Conservation (phyloP, 2,888 invertebrate genomes). For the Lepidocyrtinus sp. region DNA sequence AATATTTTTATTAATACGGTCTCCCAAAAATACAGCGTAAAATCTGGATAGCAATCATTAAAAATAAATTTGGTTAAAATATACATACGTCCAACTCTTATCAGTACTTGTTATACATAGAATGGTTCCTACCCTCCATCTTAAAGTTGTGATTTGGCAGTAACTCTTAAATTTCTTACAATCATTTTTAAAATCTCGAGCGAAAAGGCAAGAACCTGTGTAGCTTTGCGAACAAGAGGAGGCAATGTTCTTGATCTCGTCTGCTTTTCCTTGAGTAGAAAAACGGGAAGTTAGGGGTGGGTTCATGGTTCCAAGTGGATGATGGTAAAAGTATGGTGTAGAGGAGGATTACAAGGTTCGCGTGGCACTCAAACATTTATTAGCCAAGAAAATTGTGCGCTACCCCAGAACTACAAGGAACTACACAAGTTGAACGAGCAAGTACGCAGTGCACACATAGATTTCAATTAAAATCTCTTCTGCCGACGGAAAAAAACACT, state of each 20-base stretch:
- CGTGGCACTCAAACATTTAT: constrained; percentile 55
- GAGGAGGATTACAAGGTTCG: constrained; percentile 52
- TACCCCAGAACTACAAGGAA: background rate
- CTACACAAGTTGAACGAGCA: background rate
- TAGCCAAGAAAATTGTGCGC: constrained; percentile 17
- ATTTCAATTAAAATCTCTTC: constrained; percentile 58
- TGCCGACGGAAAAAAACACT: background rate
- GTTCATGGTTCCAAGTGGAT: constrained; percentile 61
- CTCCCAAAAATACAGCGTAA: too few relatives aligned
- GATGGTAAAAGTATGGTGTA: constrained; percentile 48
- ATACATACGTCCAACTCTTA: too few relatives aligned
- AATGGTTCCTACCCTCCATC: too few relatives aligned
- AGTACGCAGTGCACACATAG: constrained; percentile 36
- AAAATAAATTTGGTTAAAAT: too few relatives aligned
- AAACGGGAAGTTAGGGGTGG: constrained; percentile 56
- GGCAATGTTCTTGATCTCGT: constrained; percentile 6
- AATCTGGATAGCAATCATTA: too few relatives aligned
- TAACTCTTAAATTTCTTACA: too few relatives aligned
- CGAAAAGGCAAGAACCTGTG: too few relatives aligned
- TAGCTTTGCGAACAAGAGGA: background rate
- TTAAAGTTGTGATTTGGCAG: too few relatives aligned
- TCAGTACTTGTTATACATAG: too few relatives aligned
- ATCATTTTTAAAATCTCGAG: too few relatives aligned
- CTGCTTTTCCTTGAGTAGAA: constrained; percentile 39
- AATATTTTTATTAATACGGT: too few relatives aligned